Conservation (phyloP, 2,113 vertebrate genomes). For the Morone chrysops region DNA sequence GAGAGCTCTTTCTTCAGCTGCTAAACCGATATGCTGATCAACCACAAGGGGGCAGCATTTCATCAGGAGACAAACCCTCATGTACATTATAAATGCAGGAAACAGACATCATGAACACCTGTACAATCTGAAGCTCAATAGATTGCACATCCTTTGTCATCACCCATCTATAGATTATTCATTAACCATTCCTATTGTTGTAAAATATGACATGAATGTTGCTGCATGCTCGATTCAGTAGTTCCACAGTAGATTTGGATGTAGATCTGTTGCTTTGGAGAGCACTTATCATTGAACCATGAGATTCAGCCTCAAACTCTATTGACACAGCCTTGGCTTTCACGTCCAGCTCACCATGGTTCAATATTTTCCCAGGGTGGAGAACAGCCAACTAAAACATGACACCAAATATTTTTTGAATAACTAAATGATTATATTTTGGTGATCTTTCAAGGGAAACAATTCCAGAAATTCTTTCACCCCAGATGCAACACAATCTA, state of each 20-base stretch:
- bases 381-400: slow-evolving; percentile 43
- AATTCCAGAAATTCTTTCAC: background rate
- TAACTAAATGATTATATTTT: slow-evolving; percentile 2
- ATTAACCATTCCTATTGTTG: slow-evolving; percentile 21
- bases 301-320: slow-evolving; percentile 42
- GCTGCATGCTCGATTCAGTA: background rate
- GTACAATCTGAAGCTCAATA: background rate
- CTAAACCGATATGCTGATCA: background rate
- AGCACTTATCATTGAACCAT: slow-evolving; percentile 61
- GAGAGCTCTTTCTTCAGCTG: background rate
- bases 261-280: background rate
- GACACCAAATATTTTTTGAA: slow-evolving; percentile 41
- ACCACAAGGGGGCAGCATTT: slow-evolving; percentile 79
- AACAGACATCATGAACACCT: background rate
- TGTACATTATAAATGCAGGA: rapidly evolving
- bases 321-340: slow-evolving; percentile 69
- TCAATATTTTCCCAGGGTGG: slow-evolving; percentile 75
- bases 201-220: slow-evolving; percentile 36
- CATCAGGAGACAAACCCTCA: slow-evolving; percentile 7
- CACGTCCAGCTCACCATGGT: slow-evolving; percentile 47
- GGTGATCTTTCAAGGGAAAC: background rate
- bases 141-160: background rate
- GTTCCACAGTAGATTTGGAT: background rate
- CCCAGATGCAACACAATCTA: slow-evolving; percentile 1
- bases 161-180: slow-evolving; percentile 1